Percentiles rank a stretch among this genome's conserved stretches.
Conservation (phyloP, 2,888 invertebrate genomes). For the Hyalella azteca region DNA sequence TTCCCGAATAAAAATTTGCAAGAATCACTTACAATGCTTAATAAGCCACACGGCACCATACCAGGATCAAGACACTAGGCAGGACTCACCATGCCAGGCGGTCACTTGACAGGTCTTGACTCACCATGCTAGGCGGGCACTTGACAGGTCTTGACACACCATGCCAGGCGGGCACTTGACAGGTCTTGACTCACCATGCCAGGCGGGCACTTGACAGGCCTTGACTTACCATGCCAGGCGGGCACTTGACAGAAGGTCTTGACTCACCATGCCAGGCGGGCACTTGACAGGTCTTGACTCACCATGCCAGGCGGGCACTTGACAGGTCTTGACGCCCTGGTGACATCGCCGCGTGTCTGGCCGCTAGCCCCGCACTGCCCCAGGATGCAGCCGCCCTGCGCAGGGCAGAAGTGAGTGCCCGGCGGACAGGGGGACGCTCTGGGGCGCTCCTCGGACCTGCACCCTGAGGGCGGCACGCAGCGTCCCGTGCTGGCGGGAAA, state of each 20-base stretch:
- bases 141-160: too few relatives aligned
- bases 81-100: conserved; percentile 16
- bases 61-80: neutral
- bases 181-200: too few relatives aligned
- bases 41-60: too few relatives aligned
- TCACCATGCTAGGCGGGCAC: too few relatives aligned
- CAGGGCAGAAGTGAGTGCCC: conserved; percentile 10
- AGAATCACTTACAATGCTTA: too few relatives aligned
- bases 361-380: neutral
- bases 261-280: neutral
- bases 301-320: neutral
- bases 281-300: neutral
- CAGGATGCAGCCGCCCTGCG: conserved; percentile 12
- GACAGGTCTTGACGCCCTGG: neutral
- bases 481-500: neutral
- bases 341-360: neutral
- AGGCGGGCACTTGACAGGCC: too few relatives aligned
- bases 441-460: neutral
- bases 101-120: neutral
- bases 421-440: neutral
- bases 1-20: too few relatives aligned
- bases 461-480: neutral
- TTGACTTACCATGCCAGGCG: too few relatives aligned
- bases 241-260: neutral
- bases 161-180: too few relatives aligned